Percentiles rank a stretch among this genome's conserved stretches.
These are phyloP conservation scores for Enteromius trimaculatus DNA, from an alignment of 2,797 vertebrate species.

Conservation along the genomic window DNA sequence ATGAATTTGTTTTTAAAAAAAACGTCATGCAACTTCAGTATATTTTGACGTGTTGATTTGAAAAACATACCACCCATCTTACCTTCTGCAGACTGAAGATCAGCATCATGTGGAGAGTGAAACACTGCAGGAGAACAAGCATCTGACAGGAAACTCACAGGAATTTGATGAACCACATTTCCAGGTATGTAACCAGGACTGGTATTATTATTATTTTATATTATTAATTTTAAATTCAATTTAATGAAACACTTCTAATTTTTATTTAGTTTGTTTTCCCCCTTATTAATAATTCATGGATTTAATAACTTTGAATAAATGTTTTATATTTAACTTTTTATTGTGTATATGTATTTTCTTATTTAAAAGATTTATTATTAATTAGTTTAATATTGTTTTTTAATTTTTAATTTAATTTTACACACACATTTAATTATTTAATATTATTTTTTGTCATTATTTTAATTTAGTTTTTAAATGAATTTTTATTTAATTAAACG, in stretches of 20 bases:
- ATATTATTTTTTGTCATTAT: too few species aligned
- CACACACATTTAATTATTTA: too few species aligned
- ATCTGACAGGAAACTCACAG: background rate
- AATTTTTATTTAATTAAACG: background rate
- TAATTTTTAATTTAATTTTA: too few species aligned
- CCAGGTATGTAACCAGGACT: slow-evolving; percentile 39
- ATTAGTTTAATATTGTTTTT: too few species aligned
- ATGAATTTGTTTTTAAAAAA: background rate
- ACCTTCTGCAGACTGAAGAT: slow-evolving; percentile 28
- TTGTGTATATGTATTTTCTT: background rate
- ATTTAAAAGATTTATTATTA: too few species aligned
- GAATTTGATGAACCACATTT: slow-evolving; percentile 23
- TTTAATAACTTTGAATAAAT: too few species aligned
- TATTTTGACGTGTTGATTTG: background rate
- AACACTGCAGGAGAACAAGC: background rate
- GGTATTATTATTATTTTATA: too few species aligned
- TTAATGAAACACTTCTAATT: background rate
- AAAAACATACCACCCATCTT: background rate
- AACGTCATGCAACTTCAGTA: background rate
- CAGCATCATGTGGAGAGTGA: slow-evolving; percentile 14
- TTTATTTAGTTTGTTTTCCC: too few species aligned
- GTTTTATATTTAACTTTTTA: background rate
- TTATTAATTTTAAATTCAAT: background rate
- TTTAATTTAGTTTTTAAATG: background rate
- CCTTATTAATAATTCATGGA: too few species aligned